These are phyloP conservation scores for Boleophthalmus pectinirostris DNA, from an alignment of 2,113 vertebrate species.

Conservation along the genomic window DNA sequence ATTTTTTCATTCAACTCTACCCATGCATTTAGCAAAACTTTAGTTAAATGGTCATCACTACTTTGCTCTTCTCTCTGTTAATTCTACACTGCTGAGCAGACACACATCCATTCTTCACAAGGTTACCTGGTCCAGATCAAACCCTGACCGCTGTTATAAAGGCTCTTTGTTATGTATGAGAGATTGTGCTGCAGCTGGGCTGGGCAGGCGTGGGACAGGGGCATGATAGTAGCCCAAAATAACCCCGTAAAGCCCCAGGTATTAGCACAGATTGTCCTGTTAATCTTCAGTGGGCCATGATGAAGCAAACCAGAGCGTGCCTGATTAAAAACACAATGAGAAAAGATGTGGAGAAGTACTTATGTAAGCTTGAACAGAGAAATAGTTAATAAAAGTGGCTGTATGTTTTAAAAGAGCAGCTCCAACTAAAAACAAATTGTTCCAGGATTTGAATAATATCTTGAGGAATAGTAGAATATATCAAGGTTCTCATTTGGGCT, in stretches of 20 bases:
- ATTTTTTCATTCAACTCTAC: too few relatives aligned
- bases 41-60: background rate
- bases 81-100: background rate
- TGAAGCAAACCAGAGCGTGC: constrained; percentile 58
- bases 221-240: constrained; percentile 55
- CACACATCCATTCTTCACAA: background rate
- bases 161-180: constrained; percentile 38
- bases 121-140: background rate
- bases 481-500: background rate
- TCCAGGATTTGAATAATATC: background rate
- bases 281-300: constrained; percentile 60
- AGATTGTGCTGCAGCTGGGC: constrained; percentile 30
- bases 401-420: background rate
- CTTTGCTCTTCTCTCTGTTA: too few relatives aligned
- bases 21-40: too few relatives aligned
- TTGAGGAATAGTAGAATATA: background rate
- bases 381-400: constrained; percentile 4
- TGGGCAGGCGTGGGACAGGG: constrained; percentile 42
- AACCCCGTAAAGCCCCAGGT: constrained; percentile 60
- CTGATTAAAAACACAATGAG: constrained; percentile 50
- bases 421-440: background rate
- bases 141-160: constrained; percentile 32
- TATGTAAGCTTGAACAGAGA: constrained; percentile 47
- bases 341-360: constrained; percentile 41
- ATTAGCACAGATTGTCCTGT: constrained; percentile 55